Percentiles rank a stretch among this genome's conserved stretches.
Evolutionary conservation across 2,113 vertebrate genomes (phyloP).

Genomic region (Phrynosoma blainvillii): DNA sequence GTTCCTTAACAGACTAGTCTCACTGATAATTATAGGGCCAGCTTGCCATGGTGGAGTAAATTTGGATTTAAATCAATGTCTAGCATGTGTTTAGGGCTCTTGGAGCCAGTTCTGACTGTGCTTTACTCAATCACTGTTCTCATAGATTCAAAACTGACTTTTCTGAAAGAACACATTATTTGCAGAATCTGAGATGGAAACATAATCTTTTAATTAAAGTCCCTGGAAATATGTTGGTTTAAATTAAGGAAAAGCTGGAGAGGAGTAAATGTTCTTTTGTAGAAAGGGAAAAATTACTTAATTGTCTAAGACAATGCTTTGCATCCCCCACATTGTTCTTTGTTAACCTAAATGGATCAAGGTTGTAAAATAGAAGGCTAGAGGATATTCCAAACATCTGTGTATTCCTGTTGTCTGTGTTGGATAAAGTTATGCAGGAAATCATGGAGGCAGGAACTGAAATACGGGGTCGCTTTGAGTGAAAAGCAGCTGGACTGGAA

Average conservation of each 20-base stretch:
- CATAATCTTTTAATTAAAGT: slow-evolving; percentile 6
- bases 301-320: background rate
- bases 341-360: background rate
- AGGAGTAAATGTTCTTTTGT: background rate
- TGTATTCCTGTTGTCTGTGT: background rate
- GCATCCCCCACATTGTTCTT: background rate
- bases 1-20: background rate
- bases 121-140: background rate
- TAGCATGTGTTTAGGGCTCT: background rate
- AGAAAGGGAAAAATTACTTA: background rate
- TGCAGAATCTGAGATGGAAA: background rate
- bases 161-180: background rate
- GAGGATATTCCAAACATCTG: background rate
- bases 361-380: background rate
- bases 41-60: background rate
- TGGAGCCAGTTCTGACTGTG: background rate
- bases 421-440: background rate
- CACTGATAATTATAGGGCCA: background rate
- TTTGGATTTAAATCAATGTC: background rate
- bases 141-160: background rate
- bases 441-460: background rate
- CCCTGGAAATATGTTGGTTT: slow-evolving; percentile 2
- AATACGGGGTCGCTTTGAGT: background rate
- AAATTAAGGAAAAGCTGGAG: slow-evolving; percentile 3
- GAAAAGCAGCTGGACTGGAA: background rate